Conservation (phyloP, 2,113 vertebrate genomes). For the Eleginops maclovinus region DNA sequence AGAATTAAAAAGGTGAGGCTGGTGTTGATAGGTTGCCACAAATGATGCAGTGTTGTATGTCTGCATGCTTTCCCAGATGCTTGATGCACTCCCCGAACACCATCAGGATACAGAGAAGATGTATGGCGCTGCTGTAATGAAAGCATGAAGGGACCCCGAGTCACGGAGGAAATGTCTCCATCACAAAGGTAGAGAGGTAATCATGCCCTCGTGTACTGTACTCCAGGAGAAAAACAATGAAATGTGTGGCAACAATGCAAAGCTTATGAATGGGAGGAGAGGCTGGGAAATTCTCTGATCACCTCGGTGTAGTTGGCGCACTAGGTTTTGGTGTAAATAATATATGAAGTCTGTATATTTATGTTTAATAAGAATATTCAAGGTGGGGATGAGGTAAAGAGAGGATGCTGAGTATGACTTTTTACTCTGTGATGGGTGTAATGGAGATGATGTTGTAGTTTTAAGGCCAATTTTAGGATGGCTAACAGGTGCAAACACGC, state of each 20-base stretch:
- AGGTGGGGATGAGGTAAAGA: background rate
- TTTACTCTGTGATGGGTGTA: background rate
- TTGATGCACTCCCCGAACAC: conserved; percentile 61
- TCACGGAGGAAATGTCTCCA: conserved; percentile 79
- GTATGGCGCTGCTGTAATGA: conserved; percentile 81
- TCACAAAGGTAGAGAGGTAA: conserved; percentile 76
- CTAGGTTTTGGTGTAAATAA: conserved; percentile 21
- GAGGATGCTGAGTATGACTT: background rate
- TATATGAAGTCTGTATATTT: conserved; percentile 4
- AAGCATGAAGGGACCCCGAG: conserved; percentile 76
- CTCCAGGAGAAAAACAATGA: conserved; percentile 52
- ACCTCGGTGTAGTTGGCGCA: conserved; percentile 8
- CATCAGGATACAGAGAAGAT: conserved; percentile 76
- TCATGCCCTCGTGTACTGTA: conserved; percentile 71
- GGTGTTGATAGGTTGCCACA: conserved; percentile 80
- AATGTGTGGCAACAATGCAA: conserved; percentile 65
- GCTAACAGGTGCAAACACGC: no score
- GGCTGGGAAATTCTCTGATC: conserved; percentile 46
- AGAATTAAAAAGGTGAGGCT: conserved; percentile 78
- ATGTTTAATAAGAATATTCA: background rate
- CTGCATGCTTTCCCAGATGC: conserved; percentile 69
- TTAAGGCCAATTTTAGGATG: background rate
- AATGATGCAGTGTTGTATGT: conserved; percentile 81
- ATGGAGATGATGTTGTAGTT: background rate
- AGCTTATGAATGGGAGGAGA: conserved; percentile 67